Evolutionary conservation across 1,140 invertebrate species (phyloP).

Genomic region (Apolygus lucorum): DNA sequence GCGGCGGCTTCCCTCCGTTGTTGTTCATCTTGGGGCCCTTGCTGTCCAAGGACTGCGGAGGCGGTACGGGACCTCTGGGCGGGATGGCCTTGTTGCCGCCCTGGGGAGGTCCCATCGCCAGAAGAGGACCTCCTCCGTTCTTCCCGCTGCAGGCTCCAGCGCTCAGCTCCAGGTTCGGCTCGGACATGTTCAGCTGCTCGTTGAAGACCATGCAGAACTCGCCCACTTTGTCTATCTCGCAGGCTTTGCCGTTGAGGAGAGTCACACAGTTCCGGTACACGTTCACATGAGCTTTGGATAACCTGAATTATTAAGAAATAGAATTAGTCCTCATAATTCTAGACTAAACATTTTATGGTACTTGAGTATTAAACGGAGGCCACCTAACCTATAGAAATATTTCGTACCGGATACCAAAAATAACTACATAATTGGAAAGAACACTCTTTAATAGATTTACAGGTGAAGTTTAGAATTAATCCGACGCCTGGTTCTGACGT

Average conservation of each 20-base stretch:
- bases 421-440: no score
- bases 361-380: no score
- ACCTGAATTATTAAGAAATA: no score
- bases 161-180: conserved; percentile 58
- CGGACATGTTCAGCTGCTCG: conserved; percentile 84
- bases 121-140: conserved; percentile 4
- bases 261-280: conserved; percentile 86
- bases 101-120: not conserved
- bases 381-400: no score
- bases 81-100: not conserved
- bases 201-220: conserved; percentile 79
- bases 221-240: conserved; percentile 73
- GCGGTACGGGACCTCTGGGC: not conserved
- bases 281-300: conserved; percentile 82
- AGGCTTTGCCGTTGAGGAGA: conserved; percentile 82
- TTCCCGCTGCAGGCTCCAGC: conserved; percentile 21
- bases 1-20: not conserved
- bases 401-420: no score
- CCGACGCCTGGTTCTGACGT: no score
- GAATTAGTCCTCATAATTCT: no score
- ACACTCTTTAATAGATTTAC: no score
- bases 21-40: conserved; percentile 4
- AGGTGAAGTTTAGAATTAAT: no score
- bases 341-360: no score
- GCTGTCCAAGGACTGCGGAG: not conserved